Base-by-base conservation (phyloP, 1,140 invertebrate genomes). In the Dinoponera quadriceps region DNA sequence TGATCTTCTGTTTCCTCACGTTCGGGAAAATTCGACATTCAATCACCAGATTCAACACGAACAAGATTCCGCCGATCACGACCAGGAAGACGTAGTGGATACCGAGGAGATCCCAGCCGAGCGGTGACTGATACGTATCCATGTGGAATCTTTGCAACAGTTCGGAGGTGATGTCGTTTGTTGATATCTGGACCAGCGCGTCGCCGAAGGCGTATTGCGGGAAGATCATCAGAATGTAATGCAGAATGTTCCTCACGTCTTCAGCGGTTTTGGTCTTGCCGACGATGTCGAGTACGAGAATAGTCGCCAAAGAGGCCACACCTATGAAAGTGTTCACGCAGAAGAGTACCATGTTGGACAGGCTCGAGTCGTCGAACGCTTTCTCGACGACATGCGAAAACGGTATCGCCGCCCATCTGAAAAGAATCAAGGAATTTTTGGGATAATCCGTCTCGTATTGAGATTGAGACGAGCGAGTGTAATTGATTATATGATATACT, bases 341-440 rank as follows among this genome's bases (percentile, higher is more conserved):
- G 90, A 96, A 96, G 13, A 96, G 94, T 0, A 96, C 93, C 92
- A 96, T 96, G 90, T 96, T 96, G 18, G 96, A 95, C 18, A 96
- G 91, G 85, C 95, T 96, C 0, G 96, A 93, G 83, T 96, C 96
- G 22, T 91, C 90, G 91, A 96, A 96, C 33, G 94, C 83, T 89
- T 96, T 96, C 89, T 96, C 96, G 0, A 92, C 90, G n/a, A 96
- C 86, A 91, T 96, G 95, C 2, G 94, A 92, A 90, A 94, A 90
- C 63, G 92, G 93, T 77, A 95, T 87, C 84, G 94, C 94, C 84
- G 95, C 91, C 93, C 96, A 95, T 75, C 95, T 86, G 91, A 92
- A 73, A 84, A 51, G 71, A 71, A 72, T 60, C 13, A 33, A 68
- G 25, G 5, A 72, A 73, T 1, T 25, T 68, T 59, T 60, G 2